A percentile compares a stretch with the other conserved stretches of the same genome.
These are phyloP conservation scores for Plodia interpunctella DNA, from an alignment of 1,140 invertebrate species.

Conservation along the genomic window DNA sequence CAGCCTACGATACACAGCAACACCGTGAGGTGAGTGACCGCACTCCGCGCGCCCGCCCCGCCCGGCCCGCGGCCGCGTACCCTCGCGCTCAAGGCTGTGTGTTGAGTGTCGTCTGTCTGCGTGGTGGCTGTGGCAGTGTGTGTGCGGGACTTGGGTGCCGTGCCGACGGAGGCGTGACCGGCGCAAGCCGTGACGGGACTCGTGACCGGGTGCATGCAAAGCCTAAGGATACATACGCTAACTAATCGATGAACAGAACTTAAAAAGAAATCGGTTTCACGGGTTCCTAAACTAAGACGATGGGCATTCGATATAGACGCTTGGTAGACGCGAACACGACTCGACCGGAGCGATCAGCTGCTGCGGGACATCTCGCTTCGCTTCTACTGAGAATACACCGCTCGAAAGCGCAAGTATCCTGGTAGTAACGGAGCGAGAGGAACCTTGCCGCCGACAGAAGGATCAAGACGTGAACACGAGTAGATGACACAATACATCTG, in stretches of 20 bases:
- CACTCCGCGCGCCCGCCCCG: conserved; percentile 47
- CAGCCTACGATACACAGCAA: conserved; percentile 87
- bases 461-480: conserved; percentile 60
- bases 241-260: conserved; percentile 73
- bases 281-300: conserved; percentile 65
- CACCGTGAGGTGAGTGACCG: conserved; percentile 64
- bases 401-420: conserved; percentile 14
- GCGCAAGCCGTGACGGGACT: conserved; percentile 65
- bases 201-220: conserved; percentile 73
- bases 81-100: conserved; percentile 72
- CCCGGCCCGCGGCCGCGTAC: conserved; percentile 59
- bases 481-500: conserved; percentile 78
- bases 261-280: conserved; percentile 71
- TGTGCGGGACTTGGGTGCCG: conserved; percentile 72
- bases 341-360: conserved; percentile 33
- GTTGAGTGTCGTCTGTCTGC: conserved; percentile 73
- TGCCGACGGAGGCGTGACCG: conserved; percentile 69
- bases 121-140: conserved; percentile 67
- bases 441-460: conserved; percentile 25
- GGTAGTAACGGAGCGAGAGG: conserved; percentile 32
- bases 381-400: conserved; percentile 25
- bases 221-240: conserved; percentile 69
- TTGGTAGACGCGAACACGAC: conserved; percentile 68
- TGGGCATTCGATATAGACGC: conserved; percentile 72
- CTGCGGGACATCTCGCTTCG: conserved; percentile 27